Base-by-base conservation (phyloP, 2,888 invertebrate genomes). In the Drosophila antonietae region DNA sequence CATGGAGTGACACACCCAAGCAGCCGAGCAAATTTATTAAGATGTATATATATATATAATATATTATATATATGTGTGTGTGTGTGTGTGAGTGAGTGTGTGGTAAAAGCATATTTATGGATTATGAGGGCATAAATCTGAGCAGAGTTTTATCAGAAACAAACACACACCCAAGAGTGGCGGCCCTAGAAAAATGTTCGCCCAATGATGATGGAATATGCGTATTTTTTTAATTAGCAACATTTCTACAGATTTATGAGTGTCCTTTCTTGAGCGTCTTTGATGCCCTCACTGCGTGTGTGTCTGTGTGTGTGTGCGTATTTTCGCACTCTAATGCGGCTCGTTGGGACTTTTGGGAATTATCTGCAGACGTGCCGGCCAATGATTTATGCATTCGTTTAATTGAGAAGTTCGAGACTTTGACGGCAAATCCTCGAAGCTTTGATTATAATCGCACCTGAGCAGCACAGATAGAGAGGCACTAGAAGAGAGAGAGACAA, bases 91-190 rank as follows among this genome's bases (percentile, higher is more conserved):
- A 20, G 43, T 75, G 58, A 68, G 56, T 66, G 59, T 78, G 75
- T 51, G 66, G 78, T 83, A 78, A 78, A 85, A 85, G 83, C 83
- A 90, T 88, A 90, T 90, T 87, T 90, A 90, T 87, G 89, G 90
- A 88, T 88, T 88, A 88, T 88, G 89, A 71, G 80, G 77, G 85
- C 80, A 91, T 91, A 91, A 91, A 91, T 91, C 90, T 91, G 83
- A 74, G 89, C 78, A 80, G 90, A 82, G 89, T 79, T 85, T 83
- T 81, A 80, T 83, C 89, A 75, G 78, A 58, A 68, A 58, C 64
- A 62, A 62, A 58, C 64, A 37, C 53, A 59, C 31, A 51, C 18
- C 67, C 56, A 68, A 64, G 49, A 58, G 63, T 53, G 59, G 59
- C 55, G 64, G 37, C 58, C 58, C 53, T 66, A 62, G 69, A 66